Base-by-base conservation (phyloP, 2,113 vertebrate species). In the Columbina picui region DNA sequence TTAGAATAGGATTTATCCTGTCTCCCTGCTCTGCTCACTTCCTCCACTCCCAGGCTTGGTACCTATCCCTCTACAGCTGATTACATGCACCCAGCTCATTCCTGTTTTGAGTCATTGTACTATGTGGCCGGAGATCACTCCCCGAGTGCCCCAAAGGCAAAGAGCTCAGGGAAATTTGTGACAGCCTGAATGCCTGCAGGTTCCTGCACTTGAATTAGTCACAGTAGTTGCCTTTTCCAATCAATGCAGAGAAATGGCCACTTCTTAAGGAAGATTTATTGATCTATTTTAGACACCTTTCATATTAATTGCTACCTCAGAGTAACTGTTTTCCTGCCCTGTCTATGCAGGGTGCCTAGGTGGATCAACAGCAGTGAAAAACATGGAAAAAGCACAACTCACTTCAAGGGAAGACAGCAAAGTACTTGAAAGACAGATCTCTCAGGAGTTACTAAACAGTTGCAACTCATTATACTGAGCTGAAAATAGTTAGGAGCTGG, bases 71-170 rank as follows among this genome's bases (percentile, higher is more conserved):
- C 73, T 36, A 38, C 30, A 82, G n/a, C 14, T 49, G 27, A 32
- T 53, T 6, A 17, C 0, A 0, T 5, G 23, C 69, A 65, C n/a
- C 53, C 25, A 76, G 6, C 12, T 16, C 30, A 27, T 60, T 74
- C 27, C 45, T 69, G 64, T 29, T 65, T 75, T 60, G 34, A 43
- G 50, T 26, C 39, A 9, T 25, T 56, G 18, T 7, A 23, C n/a
- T 43, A 0, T 11, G 13, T 10, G 36, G 29, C 41, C 75, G 41
- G 17, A 78, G 25, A 12, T 67, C 14, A 67, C 52, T 70, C 47
- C 12, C 47, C n/a, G 36, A 18, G 32, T 71, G 27, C 9, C 27
- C 17, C 56, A 47, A 59, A 89, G 30, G 81, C 45, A 69, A 87
- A 67, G 26, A 61, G 16, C 41, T 75, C n/a, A 8, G 52, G 6